Evolutionary conservation across 2,888 invertebrate genomes (phyloP), one percentile per base, ranked within the genome.

Genomic region (Brenthis ino): DNA sequence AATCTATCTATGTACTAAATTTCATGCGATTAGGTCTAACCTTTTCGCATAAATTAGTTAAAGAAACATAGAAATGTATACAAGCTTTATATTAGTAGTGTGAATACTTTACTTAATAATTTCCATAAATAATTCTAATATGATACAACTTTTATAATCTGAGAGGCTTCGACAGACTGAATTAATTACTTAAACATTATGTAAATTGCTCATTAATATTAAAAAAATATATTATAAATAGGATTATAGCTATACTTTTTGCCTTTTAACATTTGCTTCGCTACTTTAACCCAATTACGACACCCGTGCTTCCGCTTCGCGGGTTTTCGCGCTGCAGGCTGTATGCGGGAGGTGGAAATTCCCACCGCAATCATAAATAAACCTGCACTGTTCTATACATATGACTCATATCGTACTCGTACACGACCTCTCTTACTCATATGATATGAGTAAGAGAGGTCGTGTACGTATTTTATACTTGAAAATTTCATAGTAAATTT

Each of bases 261-360:
- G 14, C 12, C 55, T 47, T 64, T 43, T n/a, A 24, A 60, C 20
- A 60, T 50, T 37, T 61, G 50, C 14, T n/a, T 50, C 37, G 48
- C 28, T 24, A 55, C 37, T 56, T 51, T 63, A 67, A 56, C 67
- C 51, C 56, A 63, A 67, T 67, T 67, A 67, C 54, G 56, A 51
- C 61, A 51, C 57, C 28, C 43, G 24, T 63, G 60, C 67, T 13
- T 43, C 56, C 50, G 24, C 56, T 28, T 48, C 48, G 51, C 33
- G 37, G 12, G 53, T 53, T 66, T 33, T 33, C 48, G 37, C 67
- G 67, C 37, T 56, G 61, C 67, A 67, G 57, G n/a, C 51, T 11
- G 20, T 48, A 60, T 28, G 24, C 57, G 61, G 55, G 8, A 61
- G n/a, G 48, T 50, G 67, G 61, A 67, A 56, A 61, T 61, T 55